Evolutionary conservation across 2,113 vertebrate species (phyloP).

Genomic region (Nibea coibor): DNA sequence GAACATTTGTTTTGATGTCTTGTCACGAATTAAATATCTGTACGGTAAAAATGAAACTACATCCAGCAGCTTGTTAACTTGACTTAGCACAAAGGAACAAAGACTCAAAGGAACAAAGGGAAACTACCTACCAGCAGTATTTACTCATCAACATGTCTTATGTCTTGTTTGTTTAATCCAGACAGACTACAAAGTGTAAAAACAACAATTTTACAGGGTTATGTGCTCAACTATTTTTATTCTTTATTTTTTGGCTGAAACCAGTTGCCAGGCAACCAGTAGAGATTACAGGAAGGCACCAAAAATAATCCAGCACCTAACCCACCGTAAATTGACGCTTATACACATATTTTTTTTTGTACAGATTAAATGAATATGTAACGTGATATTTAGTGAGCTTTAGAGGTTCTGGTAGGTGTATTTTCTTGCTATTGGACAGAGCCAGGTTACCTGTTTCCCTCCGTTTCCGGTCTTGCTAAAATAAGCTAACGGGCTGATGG

Average conservation of each 20-base stretch:
- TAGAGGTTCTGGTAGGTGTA: not conserved
- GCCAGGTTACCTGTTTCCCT: not conserved
- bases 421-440: constrained; percentile 17
- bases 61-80: not conserved
- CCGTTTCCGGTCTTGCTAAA: not conserved
- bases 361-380: not conserved
- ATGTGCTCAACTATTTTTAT: not conserved
- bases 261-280: not conserved
- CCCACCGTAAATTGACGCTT: not conserved
- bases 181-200: not conserved
- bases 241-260: not conserved
- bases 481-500: not conserved
- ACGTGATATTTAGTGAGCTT: not conserved
- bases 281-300: not conserved
- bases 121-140: not conserved
- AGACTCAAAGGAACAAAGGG: not conserved
- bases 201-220: not conserved
- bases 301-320: not conserved
- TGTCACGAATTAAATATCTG: not conserved
- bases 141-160: not conserved
- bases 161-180: not conserved
- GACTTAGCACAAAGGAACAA: not conserved
- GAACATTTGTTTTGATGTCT: not conserved
- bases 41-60: not conserved
- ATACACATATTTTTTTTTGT: not conserved